phyloP scores from a whole-genome alignment of 2,797 vertebrate genomes.

The Dicrostonyx torquatus region DNA sequence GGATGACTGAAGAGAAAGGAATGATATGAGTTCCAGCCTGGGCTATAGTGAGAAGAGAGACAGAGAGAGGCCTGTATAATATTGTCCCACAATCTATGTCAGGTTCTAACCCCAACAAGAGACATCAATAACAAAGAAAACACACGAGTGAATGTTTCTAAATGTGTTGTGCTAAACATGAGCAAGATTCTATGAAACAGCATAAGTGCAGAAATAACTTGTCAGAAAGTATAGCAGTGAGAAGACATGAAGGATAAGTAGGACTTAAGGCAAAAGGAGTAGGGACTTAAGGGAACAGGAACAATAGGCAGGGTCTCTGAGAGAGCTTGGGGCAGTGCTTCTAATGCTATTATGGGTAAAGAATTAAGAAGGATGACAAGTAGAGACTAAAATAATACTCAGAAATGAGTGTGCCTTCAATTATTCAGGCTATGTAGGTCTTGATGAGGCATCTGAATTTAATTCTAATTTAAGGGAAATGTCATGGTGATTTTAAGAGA shows the following conservation, averaged over 20 bases:
- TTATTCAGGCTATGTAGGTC: conserved; percentile 24
- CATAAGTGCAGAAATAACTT: neutral
- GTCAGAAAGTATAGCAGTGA: neutral
- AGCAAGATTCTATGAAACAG: neutral
- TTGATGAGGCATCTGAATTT: conserved; percentile 30
- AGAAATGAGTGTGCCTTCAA: conserved; percentile 12
- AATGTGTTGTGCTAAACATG: neutral
- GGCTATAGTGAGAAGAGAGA: no score
- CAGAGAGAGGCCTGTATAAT: no score
- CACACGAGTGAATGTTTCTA: neutral
- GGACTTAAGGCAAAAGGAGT: neutral
- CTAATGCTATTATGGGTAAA: neutral
- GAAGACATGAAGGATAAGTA: neutral
- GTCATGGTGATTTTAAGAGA: conserved; percentile 6
- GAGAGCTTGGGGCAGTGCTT: neutral
- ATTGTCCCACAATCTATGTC: no score
- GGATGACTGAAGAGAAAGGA: neutral
- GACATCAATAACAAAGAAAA: neutral
- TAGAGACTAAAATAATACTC: neutral
- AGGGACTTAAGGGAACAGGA: neutral
- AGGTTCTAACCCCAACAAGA: no score
- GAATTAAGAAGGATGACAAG: neutral
- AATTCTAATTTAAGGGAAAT: conserved; percentile 49
- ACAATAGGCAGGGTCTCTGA: neutral
- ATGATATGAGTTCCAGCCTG: neutral